phyloP scores from a whole-genome alignment of 2,113 vertebrate species.

The Takifugu flavidus region DNA sequence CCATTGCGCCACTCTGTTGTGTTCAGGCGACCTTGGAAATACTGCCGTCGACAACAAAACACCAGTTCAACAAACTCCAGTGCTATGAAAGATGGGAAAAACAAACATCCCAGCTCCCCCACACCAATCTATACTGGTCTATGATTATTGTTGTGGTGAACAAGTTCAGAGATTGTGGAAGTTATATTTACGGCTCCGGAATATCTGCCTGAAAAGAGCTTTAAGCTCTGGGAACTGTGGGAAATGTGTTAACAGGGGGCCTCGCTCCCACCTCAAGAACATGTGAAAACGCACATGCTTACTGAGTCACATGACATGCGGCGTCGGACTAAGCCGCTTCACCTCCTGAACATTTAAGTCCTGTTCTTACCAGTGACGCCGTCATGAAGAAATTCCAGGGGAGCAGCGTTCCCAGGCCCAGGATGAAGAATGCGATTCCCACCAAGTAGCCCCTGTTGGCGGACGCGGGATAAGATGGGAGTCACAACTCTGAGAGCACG shows the following conservation, averaged over 20 bases:
- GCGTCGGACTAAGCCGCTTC: too few species aligned
- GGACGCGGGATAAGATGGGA: neutral
- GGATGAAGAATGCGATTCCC: conserved; percentile 81
- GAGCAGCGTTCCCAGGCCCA: conserved; percentile 85
- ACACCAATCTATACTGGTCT: too few species aligned
- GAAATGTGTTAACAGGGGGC: too few species aligned
- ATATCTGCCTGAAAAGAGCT: too few species aligned
- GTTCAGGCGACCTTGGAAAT: conserved; percentile 80
- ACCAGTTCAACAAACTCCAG: neutral
- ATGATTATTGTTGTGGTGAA: too few species aligned
- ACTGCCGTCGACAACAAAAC: conserved; percentile 59
- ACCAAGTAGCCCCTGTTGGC: conserved; percentile 74
- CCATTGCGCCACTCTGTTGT: conserved; percentile 48
- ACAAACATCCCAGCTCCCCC: neutral
- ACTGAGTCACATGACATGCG: neutral
- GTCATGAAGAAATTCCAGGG: conserved; percentile 95
- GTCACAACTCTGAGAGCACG: neutral
- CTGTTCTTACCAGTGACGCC: conserved; percentile 77
- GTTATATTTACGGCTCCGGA: too few species aligned
- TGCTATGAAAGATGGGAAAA: too few species aligned
- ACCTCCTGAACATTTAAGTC: neutral
- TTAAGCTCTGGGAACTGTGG: too few species aligned
- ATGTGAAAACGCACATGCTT: neutral
- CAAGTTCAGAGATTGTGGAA: too few species aligned
- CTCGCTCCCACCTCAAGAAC: neutral